Conservation (phyloP, 2,888 invertebrate genomes). For the Drosophila neutralis region DNA sequence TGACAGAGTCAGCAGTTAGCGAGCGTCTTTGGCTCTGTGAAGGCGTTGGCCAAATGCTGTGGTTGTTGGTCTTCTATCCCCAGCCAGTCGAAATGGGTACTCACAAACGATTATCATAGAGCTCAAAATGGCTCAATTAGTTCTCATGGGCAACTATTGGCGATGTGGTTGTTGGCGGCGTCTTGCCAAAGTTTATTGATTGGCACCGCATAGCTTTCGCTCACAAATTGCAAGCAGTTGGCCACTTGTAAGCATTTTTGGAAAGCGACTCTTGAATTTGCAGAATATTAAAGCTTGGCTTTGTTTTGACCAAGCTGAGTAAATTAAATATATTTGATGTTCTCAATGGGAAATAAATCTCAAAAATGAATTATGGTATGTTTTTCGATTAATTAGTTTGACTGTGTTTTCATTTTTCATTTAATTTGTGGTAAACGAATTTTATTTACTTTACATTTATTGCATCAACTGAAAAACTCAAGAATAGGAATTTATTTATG, state of each 20-base stretch:
- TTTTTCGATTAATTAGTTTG: neutral
- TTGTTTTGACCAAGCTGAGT: neutral
- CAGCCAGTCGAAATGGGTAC: constrained; percentile 35
- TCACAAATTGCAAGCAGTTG: neutral
- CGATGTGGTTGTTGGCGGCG: constrained; percentile 44
- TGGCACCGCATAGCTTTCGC: constrained; percentile 45
- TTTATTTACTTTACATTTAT: neutral
- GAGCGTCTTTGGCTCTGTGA: constrained; percentile 28
- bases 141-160: constrained; percentile 57
- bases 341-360: neutral
- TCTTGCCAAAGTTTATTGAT: constrained; percentile 61
- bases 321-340: neutral
- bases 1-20: constrained; percentile 56
- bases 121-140: constrained; percentile 82
- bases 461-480: neutral
- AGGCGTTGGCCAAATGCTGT: constrained; percentile 55
- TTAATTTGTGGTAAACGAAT: neutral
- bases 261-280: constrained; percentile 25
- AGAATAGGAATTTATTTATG: neutral
- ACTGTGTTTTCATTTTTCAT: neutral
- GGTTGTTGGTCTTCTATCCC: constrained; percentile 31
- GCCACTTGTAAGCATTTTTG: constrained; percentile 28
- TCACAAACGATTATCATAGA: constrained; percentile 75
- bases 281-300: neutral
- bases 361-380: neutral